A percentile compares a stretch with the other conserved stretches of the same genome.
phyloP scores from a whole-genome alignment of 2,888 invertebrate species.

The Chelonus formosanus region DNA sequence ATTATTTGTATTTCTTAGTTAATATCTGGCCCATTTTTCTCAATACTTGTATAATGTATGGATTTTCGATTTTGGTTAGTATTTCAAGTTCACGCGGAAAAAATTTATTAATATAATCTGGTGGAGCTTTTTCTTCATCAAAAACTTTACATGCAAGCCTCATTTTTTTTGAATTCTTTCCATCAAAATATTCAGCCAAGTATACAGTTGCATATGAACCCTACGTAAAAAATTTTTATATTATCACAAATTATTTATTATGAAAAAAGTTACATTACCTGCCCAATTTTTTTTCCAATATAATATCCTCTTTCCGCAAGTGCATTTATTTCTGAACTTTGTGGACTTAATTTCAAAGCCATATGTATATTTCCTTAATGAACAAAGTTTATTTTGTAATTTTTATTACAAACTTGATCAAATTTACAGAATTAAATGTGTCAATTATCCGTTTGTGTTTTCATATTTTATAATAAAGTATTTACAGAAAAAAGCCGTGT shows the following conservation, averaged over 20 bases:
- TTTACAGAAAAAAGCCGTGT: no score
- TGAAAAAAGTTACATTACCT: constrained; percentile 44
- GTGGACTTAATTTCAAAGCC: constrained; percentile 79
- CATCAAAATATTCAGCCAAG: constrained; percentile 82
- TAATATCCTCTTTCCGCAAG: constrained; percentile 85
- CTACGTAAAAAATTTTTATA: constrained; percentile 58
- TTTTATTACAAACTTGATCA: no score
- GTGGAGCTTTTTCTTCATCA: constrained; percentile 87
- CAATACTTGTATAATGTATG: constrained; percentile 80
- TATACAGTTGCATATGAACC: constrained; percentile 93
- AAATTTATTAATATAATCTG: constrained; percentile 91
- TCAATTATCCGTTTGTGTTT: no score
- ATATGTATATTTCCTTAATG: constrained; percentile 65
- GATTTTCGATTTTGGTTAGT: constrained; percentile 87
- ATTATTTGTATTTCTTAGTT: background rate
- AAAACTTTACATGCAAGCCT: constrained; percentile 90
- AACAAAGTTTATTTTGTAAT: constrained; percentile 31
- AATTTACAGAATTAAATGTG: no score
- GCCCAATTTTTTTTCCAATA: constrained; percentile 87
- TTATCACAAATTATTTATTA: constrained; percentile 9
- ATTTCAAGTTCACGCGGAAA: constrained; percentile 93
- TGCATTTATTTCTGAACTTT: constrained; percentile 85
- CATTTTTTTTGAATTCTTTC: constrained; percentile 75
- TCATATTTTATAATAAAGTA: no score
- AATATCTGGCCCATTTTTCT: no score